Conservation (phyloP, 1,140 invertebrate species). For the Odontomachus brunneus region DNA sequence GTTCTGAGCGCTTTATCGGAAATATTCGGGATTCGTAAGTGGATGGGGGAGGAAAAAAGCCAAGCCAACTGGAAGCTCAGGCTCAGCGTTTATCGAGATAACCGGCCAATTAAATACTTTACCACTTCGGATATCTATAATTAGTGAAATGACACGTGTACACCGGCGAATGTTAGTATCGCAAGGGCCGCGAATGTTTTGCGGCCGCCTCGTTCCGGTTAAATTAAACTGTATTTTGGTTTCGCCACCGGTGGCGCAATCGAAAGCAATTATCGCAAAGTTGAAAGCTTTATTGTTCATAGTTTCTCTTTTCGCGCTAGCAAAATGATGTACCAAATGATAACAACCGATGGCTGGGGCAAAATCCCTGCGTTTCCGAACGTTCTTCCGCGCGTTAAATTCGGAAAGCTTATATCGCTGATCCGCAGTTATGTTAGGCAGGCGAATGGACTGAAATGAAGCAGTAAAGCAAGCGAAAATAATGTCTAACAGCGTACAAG, state of each 20-base stretch:
- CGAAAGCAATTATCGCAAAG: constrained; percentile 43
- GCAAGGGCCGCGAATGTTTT: constrained; percentile 27
- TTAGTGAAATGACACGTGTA: constrained; percentile 63
- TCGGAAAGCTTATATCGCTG: too few relatives aligned
- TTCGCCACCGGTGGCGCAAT: neutral
- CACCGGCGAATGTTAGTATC: constrained; percentile 4
- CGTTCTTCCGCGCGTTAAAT: neutral
- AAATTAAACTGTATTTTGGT: constrained; percentile 65
- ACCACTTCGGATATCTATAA: constrained; percentile 35
- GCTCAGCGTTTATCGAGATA: neutral
- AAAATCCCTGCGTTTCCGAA: neutral
- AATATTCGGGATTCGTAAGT: neutral
- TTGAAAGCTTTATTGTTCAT: neutral
- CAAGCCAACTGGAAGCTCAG: constrained; percentile 8
- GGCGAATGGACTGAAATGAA: neutral
- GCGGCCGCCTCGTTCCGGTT: constrained; percentile 47
- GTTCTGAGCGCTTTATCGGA: neutral
- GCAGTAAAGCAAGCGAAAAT: neutral
- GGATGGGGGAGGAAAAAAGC: neutral
- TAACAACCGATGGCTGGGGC: neutral
- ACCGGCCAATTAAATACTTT: constrained; percentile 64
- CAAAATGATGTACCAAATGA: neutral
- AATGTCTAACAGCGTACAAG: neutral
- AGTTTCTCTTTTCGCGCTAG: neutral
- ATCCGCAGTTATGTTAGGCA: neutral